These are phyloP conservation scores for Malacoraja senta DNA, from an alignment of 2,797 vertebrate species.

Conservation along the genomic window DNA sequence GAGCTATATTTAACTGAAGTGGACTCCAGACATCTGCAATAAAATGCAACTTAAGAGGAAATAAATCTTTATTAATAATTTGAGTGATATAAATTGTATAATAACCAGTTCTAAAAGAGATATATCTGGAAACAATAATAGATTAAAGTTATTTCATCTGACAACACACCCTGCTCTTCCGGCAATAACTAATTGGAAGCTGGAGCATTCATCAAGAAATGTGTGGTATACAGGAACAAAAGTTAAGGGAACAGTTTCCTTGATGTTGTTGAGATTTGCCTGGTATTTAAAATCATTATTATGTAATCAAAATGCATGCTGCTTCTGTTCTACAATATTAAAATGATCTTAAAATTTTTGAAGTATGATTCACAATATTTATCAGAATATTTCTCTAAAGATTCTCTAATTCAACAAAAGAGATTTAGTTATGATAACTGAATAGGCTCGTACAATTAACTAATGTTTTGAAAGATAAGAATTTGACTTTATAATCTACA, in stretches of 20 bases:
- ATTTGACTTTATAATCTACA: not conserved
- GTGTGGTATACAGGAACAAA: not conserved
- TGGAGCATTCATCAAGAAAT: not conserved
- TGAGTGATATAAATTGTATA: not conserved
- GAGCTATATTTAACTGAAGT: not conserved
- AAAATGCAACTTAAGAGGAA: not conserved
- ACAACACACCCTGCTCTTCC: not conserved
- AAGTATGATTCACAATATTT: not conserved
- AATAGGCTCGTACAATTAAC: not conserved
- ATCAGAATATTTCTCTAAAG: not conserved
- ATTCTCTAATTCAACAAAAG: not conserved
- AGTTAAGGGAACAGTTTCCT: not conserved
- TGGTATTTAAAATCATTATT: not conserved
- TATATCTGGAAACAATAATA: not conserved
- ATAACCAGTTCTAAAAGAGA: not conserved
- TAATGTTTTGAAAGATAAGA: not conserved
- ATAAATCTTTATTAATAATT: not conserved
- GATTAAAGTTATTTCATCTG: not conserved
- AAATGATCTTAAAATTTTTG: not conserved
- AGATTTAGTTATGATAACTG: not conserved
- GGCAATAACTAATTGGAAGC: not conserved
- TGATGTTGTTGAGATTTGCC: not conserved
- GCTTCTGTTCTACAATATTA: not conserved
- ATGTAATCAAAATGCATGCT: not conserved
- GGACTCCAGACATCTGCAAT: not conserved